Evolutionary conservation across 2,888 invertebrate genomes (phyloP).

Genomic region (Syritta pipiens): DNA sequence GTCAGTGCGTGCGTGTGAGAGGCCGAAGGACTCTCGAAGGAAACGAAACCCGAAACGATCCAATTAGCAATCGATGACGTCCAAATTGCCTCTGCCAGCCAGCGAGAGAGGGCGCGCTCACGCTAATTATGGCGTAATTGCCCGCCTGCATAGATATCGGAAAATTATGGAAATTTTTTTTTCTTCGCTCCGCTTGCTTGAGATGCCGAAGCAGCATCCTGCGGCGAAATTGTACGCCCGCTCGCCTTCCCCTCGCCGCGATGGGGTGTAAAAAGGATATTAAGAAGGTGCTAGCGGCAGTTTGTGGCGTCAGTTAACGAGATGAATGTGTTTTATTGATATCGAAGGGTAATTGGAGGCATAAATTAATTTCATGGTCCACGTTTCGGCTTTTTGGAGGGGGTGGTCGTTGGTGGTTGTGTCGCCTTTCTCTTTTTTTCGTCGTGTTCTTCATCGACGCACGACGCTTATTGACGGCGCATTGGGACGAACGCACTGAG

Average conservation of each 20-base stretch:
- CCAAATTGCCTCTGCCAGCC: constrained; percentile 64
- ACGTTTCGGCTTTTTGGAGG: constrained; percentile 52
- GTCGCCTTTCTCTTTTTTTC: background rate
- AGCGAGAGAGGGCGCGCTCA: constrained; percentile 69
- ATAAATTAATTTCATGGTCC: constrained; percentile 80
- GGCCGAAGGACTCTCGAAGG: background rate
- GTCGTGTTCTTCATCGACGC: background rate
- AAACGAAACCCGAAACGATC: constrained; percentile 58
- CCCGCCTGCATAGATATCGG: constrained; percentile 79
- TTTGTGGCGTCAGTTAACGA: constrained; percentile 70
- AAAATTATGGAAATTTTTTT: constrained; percentile 79
- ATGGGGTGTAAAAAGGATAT: constrained; percentile 63
- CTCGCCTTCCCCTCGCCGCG: background rate
- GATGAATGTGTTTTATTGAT: constrained; percentile 79
- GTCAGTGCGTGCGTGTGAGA: constrained; percentile 15
- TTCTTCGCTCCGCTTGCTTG: constrained; percentile 30
- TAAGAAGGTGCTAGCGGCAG: constrained; percentile 69
- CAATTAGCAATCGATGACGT: constrained; percentile 71
- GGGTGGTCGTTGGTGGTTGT: background rate
- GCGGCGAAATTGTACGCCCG: constrained; percentile 1
- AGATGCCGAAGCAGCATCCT: constrained; percentile 44
- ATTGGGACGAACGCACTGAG: no score
- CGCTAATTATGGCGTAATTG: constrained; percentile 79
- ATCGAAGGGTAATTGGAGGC: constrained; percentile 79
- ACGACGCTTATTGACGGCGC: constrained; percentile 63